Conservation (phyloP, 2,113 vertebrate genomes). For the Marcusenius ussheri region DNA sequence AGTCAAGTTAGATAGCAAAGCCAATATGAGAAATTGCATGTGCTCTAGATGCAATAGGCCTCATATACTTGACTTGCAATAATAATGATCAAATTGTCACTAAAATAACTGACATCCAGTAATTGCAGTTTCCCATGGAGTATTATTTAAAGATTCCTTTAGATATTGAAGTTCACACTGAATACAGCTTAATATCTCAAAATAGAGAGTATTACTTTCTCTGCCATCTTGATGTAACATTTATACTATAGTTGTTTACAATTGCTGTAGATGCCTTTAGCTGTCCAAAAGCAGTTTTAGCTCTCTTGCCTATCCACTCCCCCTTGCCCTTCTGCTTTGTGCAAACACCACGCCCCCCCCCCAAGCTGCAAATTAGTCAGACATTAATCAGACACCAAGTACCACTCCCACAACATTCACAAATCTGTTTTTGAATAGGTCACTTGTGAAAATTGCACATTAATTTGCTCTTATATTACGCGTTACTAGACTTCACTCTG, state of each 20-base stretch:
- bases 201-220: background rate
- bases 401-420: background rate
- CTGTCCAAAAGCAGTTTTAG: background rate
- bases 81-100: background rate
- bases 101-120: background rate
- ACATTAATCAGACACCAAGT: background rate
- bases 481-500: background rate
- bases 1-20: background rate
- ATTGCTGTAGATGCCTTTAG: background rate
- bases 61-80: background rate
- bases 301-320: background rate
- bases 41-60: background rate
- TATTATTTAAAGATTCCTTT: background rate
- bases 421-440: background rate
- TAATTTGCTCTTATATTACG: background rate
- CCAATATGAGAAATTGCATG: background rate
- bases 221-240: background rate
- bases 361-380: background rate
- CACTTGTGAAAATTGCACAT: background rate
- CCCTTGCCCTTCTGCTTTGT: background rate
- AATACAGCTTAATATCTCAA: background rate
- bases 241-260: background rate
- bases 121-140: background rate
- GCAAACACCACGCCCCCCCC: background rate
- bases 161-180: background rate